These are phyloP conservation scores for Phortica okadai DNA, from an alignment of 2,888 invertebrate genomes.

Conservation along the genomic window DNA sequence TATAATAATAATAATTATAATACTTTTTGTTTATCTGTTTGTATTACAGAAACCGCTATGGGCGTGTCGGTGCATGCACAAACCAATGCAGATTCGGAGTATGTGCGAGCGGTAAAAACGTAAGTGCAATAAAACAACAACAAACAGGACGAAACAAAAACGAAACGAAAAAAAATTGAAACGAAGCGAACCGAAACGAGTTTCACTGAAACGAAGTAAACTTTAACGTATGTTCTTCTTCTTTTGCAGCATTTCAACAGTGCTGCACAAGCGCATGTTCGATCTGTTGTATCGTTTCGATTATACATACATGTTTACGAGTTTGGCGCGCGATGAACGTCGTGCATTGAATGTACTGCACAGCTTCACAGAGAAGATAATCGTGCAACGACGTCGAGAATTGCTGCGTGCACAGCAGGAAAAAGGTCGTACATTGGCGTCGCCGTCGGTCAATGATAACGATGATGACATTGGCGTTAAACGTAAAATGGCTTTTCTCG, in stretches of 20 bases:
- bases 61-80: conserved; percentile 86
- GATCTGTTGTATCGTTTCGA: conserved; percentile 73
- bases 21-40: no score
- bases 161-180: no score
- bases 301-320: conserved; percentile 77
- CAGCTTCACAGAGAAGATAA: conserved; percentile 79
- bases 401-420: conserved; percentile 56
- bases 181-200: no score
- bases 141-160: no score
- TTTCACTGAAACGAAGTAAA: neutral
- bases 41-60: conserved; percentile 87
- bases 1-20: no score
- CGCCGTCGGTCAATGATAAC: conserved; percentile 42
- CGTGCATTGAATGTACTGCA: conserved; percentile 77
- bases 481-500: conserved; percentile 83
- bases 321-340: conserved; percentile 79
- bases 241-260: conserved; percentile 68
- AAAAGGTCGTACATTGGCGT: neutral
- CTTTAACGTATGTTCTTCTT: neutral
- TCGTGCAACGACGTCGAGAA: conserved; percentile 76
- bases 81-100: conserved; percentile 81
- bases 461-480: conserved; percentile 78
- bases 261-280: conserved; percentile 75
- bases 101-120: conserved; percentile 85
- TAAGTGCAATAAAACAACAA: conserved; percentile 73